Base-by-base conservation (phyloP, 1,140 invertebrate species). In the Solenopsis invicta region DNA sequence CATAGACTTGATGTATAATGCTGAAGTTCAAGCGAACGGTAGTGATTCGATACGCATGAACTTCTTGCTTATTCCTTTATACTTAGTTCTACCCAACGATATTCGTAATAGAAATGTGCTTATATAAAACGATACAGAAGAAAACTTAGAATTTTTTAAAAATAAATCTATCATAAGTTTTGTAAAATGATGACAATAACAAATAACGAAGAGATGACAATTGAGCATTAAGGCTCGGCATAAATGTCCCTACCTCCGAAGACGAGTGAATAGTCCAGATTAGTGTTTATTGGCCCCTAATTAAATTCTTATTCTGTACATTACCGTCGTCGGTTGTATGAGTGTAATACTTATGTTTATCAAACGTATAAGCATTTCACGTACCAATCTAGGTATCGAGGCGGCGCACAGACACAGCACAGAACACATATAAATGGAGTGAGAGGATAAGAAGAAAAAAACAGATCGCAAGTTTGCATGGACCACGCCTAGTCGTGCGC, bases 401-500 rank as follows among this genome's bases (percentile, higher is more conserved):
- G n/a, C 66, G 12, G 41, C 56, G 3, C 13, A 71, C 21, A 61
- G n/a, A 62, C 18, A 82, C 67, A 74, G 41, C 18, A 62, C 37
- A 74, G 52, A 72, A 62, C 24, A 52, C 59, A 82, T 50, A 81
- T 64, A 82, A 77, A 81, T 69, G 48, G n/a, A 85, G 81, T 86
- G 54, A 86, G 74, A 45, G 77, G 85, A 56, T 72, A 86, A 72
- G 74, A 80, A 85, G 56, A 59, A 86, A 85, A 62, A 56, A 90
- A 77, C 72, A 89, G 85, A 78, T 78, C 85, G 86, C 89, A 86
- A 78, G 81, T 87, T 80, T 75, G 80, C 88, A 77, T 78, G 89
- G 69, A 87, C 92, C 91, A 93, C 92, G 89, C 92, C 92, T 92
- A 91, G 91, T 92, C 86, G 87, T 87, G 81, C 87, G 86, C 89